Conservation (phyloP, 2,797 vertebrate genomes). For the Muscicapa comitata region DNA sequence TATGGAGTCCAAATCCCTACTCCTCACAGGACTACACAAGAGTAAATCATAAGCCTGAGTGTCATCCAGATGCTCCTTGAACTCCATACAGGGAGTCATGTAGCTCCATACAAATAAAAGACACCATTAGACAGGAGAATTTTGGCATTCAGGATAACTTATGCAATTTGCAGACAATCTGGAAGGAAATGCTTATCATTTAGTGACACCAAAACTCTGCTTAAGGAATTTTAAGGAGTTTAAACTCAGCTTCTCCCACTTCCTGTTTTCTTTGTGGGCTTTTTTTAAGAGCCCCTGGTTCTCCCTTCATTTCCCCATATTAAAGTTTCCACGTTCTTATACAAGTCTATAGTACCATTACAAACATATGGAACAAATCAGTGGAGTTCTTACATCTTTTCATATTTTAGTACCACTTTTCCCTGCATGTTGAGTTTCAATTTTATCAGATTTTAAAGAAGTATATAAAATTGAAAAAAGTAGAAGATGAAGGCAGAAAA, state of each 20-base stretch:
- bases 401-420: not conserved
- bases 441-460: not conserved
- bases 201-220: not conserved
- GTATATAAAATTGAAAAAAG: not conserved
- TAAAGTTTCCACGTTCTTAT: not conserved
- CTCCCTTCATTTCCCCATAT: not conserved
- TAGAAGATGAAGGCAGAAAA: not conserved
- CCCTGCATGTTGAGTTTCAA: not conserved
- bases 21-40: not conserved
- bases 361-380: not conserved
- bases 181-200: not conserved
- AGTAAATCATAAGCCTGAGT: not conserved
- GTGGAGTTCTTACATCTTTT: not conserved
- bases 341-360: not conserved
- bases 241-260: not conserved
- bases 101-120: not conserved
- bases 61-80: fast-evolving
- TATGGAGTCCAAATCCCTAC: not conserved
- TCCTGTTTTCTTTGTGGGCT: not conserved
- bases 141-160: not conserved
- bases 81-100: not conserved
- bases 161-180: not conserved
- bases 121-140: not conserved
- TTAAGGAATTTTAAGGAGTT: not conserved
- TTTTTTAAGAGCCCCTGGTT: not conserved